Percentiles rank a stretch among this genome's conserved stretches.
phyloP scores from a whole-genome alignment of 1,140 invertebrate genomes.

The Macrocentrus cingulum region DNA sequence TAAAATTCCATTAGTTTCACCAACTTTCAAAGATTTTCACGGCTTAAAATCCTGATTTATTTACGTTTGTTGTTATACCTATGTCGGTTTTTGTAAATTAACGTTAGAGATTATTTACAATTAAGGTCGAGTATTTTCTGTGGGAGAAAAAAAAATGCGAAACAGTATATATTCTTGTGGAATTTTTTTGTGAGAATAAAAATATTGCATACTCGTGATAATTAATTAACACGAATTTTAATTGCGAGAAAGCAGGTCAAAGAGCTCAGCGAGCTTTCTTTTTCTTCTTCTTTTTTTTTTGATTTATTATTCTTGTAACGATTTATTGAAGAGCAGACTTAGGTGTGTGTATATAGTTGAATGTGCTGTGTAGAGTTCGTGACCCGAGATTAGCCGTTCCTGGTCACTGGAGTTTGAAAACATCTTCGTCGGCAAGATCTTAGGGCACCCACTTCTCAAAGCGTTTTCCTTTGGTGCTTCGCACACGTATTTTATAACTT shows the following conservation, averaged over 20 bases:
- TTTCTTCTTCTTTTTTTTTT: no score
- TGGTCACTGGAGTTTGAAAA: slow-evolving; percentile 12
- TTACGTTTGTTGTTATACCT: no score
- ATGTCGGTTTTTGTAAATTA: no score
- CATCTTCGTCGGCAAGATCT: neutral
- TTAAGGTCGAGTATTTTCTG: neutral
- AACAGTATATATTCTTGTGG: neutral
- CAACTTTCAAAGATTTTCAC: no score
- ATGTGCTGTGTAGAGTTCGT: slow-evolving; percentile 14
- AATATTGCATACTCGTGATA: neutral
- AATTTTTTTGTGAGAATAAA: neutral
- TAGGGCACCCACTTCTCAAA: slow-evolving; percentile 10
- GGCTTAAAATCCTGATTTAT: no score
- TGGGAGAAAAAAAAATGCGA: neutral
- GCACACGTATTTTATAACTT: neutral
- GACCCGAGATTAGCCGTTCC: slow-evolving; percentile 22
- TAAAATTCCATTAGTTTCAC: no score
- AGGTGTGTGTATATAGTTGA: no score
- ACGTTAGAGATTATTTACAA: no score
- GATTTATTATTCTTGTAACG: no score
- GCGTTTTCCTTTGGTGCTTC: neutral
- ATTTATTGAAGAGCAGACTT: no score
- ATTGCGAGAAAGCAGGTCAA: neutral
- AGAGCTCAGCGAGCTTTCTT: no score
- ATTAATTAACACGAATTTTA: slow-evolving; percentile 4